These are phyloP conservation scores for Apodemia duryi DNA, from an alignment of 2,888 invertebrate species.

Conservation along the genomic window DNA sequence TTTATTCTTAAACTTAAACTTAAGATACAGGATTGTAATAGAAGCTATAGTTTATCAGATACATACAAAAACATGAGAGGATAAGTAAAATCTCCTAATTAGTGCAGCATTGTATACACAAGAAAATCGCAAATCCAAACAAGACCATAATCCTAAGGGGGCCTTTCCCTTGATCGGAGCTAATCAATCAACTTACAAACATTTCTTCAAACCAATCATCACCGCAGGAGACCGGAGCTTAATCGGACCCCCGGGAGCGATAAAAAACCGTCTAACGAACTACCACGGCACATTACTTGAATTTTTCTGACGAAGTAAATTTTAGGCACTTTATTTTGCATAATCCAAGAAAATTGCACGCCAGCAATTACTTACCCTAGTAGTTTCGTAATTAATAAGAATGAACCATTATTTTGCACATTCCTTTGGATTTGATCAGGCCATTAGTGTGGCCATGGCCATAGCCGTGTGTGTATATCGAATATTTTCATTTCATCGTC, in stretches of 20 bases:
- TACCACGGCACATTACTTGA: constrained; percentile 23
- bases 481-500: too few relatives aligned
- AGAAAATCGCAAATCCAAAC: constrained; percentile 19
- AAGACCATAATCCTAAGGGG: constrained; percentile 22
- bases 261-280: constrained; percentile 27
- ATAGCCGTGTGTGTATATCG: too few relatives aligned
- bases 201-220: constrained; percentile 35
- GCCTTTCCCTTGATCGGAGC: constrained; percentile 17
- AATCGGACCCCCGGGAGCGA: constrained; percentile 29
- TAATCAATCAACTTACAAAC: constrained; percentile 35
- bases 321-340: constrained; percentile 15
- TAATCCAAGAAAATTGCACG: constrained; percentile 5
- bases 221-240: constrained; percentile 32
- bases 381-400: neutral
- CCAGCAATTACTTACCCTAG: neutral
- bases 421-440: too few relatives aligned
- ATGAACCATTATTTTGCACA: too few relatives aligned
- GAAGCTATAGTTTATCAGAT: too few relatives aligned
- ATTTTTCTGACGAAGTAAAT: constrained; percentile 13
- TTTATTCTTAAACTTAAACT: too few relatives aligned
- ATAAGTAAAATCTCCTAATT: constrained; percentile 7
- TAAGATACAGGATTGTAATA: too few relatives aligned
- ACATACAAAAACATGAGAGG: neutral
- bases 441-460: too few relatives aligned
- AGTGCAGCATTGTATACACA: constrained; percentile 12